phyloP scores from a whole-genome alignment of 2,113 vertebrate species.

The Cyprinodon variegatus region DNA sequence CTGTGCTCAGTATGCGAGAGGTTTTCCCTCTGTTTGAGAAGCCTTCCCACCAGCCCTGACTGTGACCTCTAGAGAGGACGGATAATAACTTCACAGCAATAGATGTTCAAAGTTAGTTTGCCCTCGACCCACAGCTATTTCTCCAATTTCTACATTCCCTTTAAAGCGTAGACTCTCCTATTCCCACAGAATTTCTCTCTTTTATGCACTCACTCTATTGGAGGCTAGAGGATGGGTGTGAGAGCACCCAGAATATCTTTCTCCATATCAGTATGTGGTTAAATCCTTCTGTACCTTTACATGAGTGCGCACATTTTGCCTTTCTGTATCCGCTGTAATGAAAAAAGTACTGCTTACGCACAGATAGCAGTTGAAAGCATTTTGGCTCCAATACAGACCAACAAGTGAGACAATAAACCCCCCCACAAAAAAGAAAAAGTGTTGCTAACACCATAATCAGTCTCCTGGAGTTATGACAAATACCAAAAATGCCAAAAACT shows the following conservation, averaged over 20 bases:
- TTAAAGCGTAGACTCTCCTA: conserved; percentile 41
- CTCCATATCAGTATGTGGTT: conserved; percentile 28
- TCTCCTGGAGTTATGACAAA: not conserved
- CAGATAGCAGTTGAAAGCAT: not conserved
- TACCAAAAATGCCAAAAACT: not conserved
- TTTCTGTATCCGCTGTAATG: conserved; percentile 11
- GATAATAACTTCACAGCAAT: conserved; percentile 62
- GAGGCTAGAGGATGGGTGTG: conserved; percentile 20
- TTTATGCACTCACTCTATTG: conserved; percentile 14
- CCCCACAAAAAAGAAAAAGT: too few relatives aligned
- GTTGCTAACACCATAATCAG: not conserved
- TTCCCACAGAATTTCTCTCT: conserved; percentile 8
- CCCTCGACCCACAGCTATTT: conserved; percentile 67
- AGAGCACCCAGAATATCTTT: conserved; percentile 10
- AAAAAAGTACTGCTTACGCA: not conserved
- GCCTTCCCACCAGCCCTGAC: conserved; percentile 46
- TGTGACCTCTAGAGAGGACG: conserved; percentile 59
- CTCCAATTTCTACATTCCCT: conserved; percentile 65
- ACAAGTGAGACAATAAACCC: not conserved
- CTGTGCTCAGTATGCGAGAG: conserved; percentile 46
- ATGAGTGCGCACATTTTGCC: not conserved
- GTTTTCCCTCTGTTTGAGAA: conserved; percentile 47
- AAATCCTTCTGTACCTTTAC: conserved; percentile 17
- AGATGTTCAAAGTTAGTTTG: conserved; percentile 69
- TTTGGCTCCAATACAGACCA: not conserved